A percentile compares a stretch with the other conserved stretches of the same genome.
phyloP scores from a whole-genome alignment of 2,797 vertebrate species.

The Mormyrops attenuatus region DNA sequence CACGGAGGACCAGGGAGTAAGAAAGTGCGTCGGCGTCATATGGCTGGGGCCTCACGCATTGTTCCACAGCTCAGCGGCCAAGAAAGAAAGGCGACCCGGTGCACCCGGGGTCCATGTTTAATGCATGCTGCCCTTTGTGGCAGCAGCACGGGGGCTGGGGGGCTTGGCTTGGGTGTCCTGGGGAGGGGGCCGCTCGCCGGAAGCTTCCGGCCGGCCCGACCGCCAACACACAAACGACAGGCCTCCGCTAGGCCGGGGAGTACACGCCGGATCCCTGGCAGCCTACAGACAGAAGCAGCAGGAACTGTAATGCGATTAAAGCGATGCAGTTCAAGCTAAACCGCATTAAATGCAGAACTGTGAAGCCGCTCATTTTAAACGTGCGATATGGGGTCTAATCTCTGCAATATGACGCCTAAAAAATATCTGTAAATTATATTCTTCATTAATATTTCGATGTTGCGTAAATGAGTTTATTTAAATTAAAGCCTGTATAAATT shows the following conservation, averaged over 20 bases:
- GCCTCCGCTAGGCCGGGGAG: not conserved
- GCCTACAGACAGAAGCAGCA: not conserved
- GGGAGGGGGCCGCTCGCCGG: not conserved
- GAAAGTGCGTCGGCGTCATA: constrained; percentile 61
- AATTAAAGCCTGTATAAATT: not conserved
- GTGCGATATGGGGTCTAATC: not conserved
- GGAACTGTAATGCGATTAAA: not conserved
- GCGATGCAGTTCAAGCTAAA: not conserved
- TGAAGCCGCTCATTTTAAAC: not conserved
- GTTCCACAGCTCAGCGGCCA: constrained; percentile 62
- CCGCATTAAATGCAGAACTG: not conserved
- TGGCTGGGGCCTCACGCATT: constrained; percentile 67
- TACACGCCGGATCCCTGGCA: not conserved
- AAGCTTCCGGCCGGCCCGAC: not conserved
- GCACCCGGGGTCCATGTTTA: constrained; percentile 69
- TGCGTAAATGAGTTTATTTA: not conserved
- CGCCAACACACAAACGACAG: not conserved
- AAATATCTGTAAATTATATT: not conserved
- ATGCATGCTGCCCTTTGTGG: constrained; percentile 75
- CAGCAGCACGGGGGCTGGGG: constrained; percentile 62
- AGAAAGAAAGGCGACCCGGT: constrained; percentile 63
- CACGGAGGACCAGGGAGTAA: constrained; percentile 49
- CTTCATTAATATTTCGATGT: not conserved
- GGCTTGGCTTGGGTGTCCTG: not conserved
- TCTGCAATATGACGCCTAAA: not conserved